Evolutionary conservation across 2,113 vertebrate genomes (phyloP).

Genomic region (Equus przewalskii): DNA sequence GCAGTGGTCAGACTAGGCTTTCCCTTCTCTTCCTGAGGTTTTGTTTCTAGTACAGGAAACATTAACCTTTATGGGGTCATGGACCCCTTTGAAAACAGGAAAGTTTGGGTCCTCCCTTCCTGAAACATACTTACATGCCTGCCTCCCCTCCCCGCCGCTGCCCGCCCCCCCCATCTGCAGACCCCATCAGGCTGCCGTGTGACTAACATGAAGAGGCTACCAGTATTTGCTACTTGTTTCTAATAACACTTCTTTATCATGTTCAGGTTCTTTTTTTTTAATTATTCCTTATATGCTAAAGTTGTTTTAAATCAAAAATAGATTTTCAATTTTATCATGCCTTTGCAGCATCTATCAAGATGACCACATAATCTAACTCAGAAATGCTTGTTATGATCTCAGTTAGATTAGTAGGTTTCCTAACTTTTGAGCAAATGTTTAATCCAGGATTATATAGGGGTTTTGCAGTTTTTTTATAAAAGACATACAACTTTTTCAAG

Average conservation of each 20-base stretch:
- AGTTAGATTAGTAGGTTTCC: not conserved
- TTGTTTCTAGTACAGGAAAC: not conserved
- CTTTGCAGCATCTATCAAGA: not conserved
- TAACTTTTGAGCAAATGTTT: no score
- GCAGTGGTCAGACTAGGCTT: not conserved
- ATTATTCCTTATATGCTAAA: no score
- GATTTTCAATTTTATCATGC: not conserved
- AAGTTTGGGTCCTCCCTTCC: not conserved
- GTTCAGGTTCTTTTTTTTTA: not conserved
- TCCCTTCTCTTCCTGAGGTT: not conserved
- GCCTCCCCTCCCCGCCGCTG: no score
- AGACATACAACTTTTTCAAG: not conserved
- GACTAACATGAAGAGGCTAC: no score
- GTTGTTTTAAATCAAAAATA: not conserved
- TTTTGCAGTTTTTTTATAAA: not conserved
- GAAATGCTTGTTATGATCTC: not conserved
- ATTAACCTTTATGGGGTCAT: not conserved
- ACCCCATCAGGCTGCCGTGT: not conserved
- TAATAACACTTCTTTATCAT: not conserved
- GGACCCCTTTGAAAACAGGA: not conserved
- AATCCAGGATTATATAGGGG: not conserved
- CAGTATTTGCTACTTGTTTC: not conserved
- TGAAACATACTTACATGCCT: not conserved
- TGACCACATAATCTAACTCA: not conserved
- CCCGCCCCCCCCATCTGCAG: fast-evolving